These are phyloP conservation scores for Miltochrista miniata DNA, from an alignment of 2,888 invertebrate species.

Conservation along the genomic window DNA sequence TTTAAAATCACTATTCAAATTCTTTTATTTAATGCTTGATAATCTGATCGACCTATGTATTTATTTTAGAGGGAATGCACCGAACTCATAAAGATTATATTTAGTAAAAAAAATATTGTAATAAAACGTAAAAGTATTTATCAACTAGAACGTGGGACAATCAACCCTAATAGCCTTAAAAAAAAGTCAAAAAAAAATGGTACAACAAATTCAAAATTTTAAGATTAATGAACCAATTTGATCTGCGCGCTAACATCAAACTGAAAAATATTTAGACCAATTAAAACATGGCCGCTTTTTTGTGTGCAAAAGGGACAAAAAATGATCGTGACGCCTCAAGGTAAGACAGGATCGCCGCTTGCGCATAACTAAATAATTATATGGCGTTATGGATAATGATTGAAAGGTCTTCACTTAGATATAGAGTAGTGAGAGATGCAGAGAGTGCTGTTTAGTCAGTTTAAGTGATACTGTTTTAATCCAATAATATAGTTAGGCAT, in stretches of 20 bases:
- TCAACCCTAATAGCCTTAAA: neutral
- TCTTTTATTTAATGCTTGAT: no score
- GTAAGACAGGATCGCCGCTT: slow-evolving; percentile 60
- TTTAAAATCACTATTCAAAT: no score
- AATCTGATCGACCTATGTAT: no score
- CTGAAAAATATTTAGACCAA: slow-evolving; percentile 62
- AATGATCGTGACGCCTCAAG: slow-evolving; percentile 58
- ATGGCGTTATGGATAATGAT: slow-evolving; percentile 73
- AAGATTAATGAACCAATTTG: slow-evolving; percentile 34
- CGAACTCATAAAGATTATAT: no score
- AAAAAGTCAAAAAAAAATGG: neutral
- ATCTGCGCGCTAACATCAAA: slow-evolving; percentile 39
- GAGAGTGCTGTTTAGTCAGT: no score
- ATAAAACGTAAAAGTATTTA: no score
- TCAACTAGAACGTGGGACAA: no score
- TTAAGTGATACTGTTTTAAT: no score
- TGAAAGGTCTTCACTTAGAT: slow-evolving; percentile 69
- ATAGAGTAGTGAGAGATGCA: slow-evolving; percentile 42
- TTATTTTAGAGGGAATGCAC: no score
- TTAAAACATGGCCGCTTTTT: slow-evolving; percentile 63
- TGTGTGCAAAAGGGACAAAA: slow-evolving; percentile 42
- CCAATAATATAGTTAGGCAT: no score
- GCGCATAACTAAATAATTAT: slow-evolving; percentile 79
- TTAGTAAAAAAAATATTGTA: no score
- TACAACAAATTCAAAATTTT: slow-evolving; percentile 4